Conservation (phyloP, 2,888 invertebrate genomes). For the Drosophila suboccidentalis region DNA sequence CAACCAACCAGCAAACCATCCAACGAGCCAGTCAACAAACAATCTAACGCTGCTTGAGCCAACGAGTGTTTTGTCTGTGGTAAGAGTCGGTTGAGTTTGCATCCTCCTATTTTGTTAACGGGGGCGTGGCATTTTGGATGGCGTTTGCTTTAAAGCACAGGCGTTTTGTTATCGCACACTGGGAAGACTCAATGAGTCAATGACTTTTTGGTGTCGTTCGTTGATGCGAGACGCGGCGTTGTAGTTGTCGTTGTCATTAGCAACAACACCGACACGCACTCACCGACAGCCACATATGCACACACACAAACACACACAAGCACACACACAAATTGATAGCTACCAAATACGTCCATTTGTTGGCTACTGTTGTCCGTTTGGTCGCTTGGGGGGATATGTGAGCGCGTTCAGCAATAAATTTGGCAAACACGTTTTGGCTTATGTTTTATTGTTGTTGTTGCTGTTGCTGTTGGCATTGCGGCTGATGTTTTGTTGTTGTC, state of each 20-base stretch:
- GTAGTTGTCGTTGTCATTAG: slow-evolving; percentile 70
- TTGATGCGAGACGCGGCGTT: slow-evolving; percentile 73
- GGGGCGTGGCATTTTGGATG: slow-evolving; percentile 31
- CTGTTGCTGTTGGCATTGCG: slow-evolving; percentile 50
- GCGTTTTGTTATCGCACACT: slow-evolving; percentile 53
- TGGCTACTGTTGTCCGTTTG: slow-evolving; percentile 47
- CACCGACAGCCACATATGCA: slow-evolving; percentile 27
- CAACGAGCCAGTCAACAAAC: slow-evolving; percentile 67
- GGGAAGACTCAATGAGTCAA: slow-evolving; percentile 75
- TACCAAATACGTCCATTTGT: slow-evolving; percentile 35
- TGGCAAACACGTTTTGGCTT: slow-evolving; percentile 79
- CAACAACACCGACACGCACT: slow-evolving; percentile 72
- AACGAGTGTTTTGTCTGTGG: slow-evolving; percentile 57
- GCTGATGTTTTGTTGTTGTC: slow-evolving; percentile 64
- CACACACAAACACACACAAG: neutral
- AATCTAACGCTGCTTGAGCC: slow-evolving; percentile 64
- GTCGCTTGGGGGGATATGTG: slow-evolving; percentile 61
- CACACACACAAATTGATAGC: slow-evolving; percentile 14
- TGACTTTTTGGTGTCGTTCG: slow-evolving; percentile 78
- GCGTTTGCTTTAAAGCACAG: slow-evolving; percentile 21
- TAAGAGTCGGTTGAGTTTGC: slow-evolving; percentile 36
- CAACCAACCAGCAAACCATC: slow-evolving; percentile 32
- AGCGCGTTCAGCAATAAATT: slow-evolving; percentile 71
- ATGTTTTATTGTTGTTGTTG: slow-evolving; percentile 73
- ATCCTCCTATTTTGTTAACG: neutral